These are phyloP conservation scores for Noctua janthe DNA, from an alignment of 2,888 invertebrate species.

Conservation along the genomic window DNA sequence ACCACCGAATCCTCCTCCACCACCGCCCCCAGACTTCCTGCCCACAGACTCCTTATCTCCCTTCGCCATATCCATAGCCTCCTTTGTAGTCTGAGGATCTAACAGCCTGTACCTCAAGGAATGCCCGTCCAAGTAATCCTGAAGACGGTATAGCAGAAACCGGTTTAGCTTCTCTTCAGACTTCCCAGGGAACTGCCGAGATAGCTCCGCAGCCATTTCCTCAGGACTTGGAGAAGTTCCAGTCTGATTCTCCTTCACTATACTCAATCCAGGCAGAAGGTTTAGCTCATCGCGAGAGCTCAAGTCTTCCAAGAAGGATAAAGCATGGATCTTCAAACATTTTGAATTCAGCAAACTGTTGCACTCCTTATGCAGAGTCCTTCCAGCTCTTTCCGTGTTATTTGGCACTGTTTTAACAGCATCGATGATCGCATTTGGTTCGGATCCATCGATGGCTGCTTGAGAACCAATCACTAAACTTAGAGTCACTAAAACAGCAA, in stretches of 20 bases:
- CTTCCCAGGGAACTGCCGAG: constrained; percentile 94
- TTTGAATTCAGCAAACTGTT: constrained; percentile 90
- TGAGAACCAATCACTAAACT: constrained; percentile 71
- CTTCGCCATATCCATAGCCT: constrained; percentile 88
- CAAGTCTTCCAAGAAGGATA: constrained; percentile 94
- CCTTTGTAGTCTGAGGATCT: constrained; percentile 91
- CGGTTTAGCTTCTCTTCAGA: constrained; percentile 94
- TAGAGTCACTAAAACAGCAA: constrained; percentile 74
- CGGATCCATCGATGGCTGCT: constrained; percentile 79
- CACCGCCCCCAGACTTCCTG: constrained; percentile 86
- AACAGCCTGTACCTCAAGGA: constrained; percentile 93
- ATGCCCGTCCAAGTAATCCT: constrained; percentile 93
- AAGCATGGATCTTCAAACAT: constrained; percentile 94
- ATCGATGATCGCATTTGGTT: constrained; percentile 74
- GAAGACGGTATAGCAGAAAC: constrained; percentile 92
- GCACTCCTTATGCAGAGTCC: constrained; percentile 85
- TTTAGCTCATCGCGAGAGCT: constrained; percentile 93
- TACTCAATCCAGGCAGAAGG: constrained; percentile 94
- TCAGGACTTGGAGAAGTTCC: constrained; percentile 88
- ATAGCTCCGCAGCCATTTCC: constrained; percentile 92
- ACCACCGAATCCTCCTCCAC: constrained; percentile 81
- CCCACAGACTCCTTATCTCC: constrained; percentile 85
- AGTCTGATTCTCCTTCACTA: constrained; percentile 92
- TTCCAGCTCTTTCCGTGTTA: constrained; percentile 78
- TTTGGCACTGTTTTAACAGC: constrained; percentile 68